These are phyloP conservation scores for Amphipoea lucens DNA, from an alignment of 2,888 invertebrate genomes.

Conservation along the genomic window DNA sequence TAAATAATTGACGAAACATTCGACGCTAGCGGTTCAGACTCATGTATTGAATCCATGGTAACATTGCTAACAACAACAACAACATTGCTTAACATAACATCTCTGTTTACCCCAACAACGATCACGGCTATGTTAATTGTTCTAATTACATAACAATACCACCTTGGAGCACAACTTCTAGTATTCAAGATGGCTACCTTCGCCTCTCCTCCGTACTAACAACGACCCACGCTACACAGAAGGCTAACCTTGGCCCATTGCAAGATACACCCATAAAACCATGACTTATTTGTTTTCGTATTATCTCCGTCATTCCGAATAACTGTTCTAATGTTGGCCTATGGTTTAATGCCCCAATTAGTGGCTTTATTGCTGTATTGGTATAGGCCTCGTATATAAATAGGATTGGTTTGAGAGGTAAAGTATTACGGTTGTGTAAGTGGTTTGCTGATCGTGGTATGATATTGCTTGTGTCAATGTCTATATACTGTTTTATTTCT, in stretches of 20 bases:
- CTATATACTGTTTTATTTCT: neutral
- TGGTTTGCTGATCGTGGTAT: slow-evolving; percentile 4
- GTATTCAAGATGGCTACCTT: slow-evolving; percentile 25
- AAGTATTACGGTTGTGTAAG: slow-evolving; percentile 38
- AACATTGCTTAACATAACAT: too few relatives aligned
- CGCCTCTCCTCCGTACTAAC: slow-evolving; percentile 22
- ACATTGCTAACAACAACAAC: too few relatives aligned
- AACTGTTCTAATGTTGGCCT: slow-evolving; percentile 54
- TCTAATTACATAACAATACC: slow-evolving; percentile 44
- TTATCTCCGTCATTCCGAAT: slow-evolving; percentile 60
- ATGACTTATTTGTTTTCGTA: slow-evolving; percentile 58
- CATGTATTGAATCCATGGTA: too few relatives aligned
- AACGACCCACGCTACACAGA: slow-evolving; percentile 44
- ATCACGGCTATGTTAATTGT: slow-evolving; percentile 23
- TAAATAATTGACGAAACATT: too few relatives aligned
- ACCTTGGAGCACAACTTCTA: slow-evolving; percentile 36
- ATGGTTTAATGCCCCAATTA: slow-evolving; percentile 57
- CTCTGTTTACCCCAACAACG: slow-evolving; percentile 12
- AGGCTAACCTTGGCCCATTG: slow-evolving; percentile 64
- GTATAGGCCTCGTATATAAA: slow-evolving; percentile 26
- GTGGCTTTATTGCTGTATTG: slow-evolving; percentile 36
- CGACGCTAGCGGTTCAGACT: too few relatives aligned
- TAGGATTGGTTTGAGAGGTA: slow-evolving; percentile 28
- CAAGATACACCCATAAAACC: slow-evolving; percentile 52
- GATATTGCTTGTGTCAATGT: slow-evolving; percentile 20